Base-by-base conservation (phyloP, 2,888 invertebrate species). In the Selenia dentaria region DNA sequence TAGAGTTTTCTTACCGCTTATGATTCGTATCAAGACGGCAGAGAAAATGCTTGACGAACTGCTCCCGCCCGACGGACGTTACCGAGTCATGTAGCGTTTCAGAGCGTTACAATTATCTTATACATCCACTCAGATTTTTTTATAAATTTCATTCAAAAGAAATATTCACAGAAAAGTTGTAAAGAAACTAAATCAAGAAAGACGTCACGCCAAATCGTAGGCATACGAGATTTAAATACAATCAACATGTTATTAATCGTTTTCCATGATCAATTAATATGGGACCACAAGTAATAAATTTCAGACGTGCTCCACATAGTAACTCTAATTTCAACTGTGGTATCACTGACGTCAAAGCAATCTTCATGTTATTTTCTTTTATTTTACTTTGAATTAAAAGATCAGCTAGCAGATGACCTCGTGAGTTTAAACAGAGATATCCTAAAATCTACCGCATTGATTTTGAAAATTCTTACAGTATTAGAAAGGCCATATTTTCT, bases 161-260 rank as follows among this genome's bases (percentile, higher is more conserved):
- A 22, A 8, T 6, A 22, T 8, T 22, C 6, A 22, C 8, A 2
- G 6, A 2, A 22, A 2, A 22, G 8, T 16, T 22, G 22, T 22
- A 1, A 6, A 6, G 2, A 8, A 22, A 22, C 22, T 22, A 22
- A 22, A 22, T 16, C 16, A 16, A 16, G 3, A 16, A 0, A 2
- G n/a, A 26, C 31, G 10, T 32, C 10, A 29, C 1, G 13, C 42
- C 12, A 29, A 11, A 33, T 8, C 9, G 28, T 34, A 41, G 36
- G 33, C 25, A 32, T 31, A 14, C 16, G 26, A 36, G 32, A 37
- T 37, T 41, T 41, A 43, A 43, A 61, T 44, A 67, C 65, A 64
- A 74, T 50, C 75, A 70, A 57, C 71, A 67, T 27, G 58, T 64
- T 69, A 85, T 85, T 74, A 84, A 84, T 83, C 72, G 72, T 72